phyloP scores from a whole-genome alignment of 2,888 invertebrate species.

The Eledone cirrhosa region DNA sequence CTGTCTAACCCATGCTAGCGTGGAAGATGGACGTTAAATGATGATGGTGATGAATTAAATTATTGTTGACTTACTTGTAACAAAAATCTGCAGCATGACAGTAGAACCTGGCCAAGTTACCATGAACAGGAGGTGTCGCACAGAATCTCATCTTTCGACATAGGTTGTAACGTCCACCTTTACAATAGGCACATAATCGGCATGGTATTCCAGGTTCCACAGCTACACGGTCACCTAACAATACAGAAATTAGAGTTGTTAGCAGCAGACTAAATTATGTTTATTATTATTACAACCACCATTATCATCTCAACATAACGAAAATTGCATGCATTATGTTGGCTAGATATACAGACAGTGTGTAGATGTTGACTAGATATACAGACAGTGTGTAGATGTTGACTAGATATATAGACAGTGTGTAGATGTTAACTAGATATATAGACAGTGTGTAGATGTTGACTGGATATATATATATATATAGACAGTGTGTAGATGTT shows the following conservation, averaged over 20 bases:
- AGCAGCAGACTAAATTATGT: not conserved
- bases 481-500: too few species aligned
- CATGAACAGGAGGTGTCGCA: slow-evolving; percentile 94
- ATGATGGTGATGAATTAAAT: slow-evolving; percentile 9
- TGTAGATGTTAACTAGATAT: too few species aligned
- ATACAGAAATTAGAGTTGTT: not conserved
- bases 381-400: too few species aligned
- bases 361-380: too few species aligned
- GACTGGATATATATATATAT: too few species aligned
- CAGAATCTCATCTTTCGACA: slow-evolving; percentile 88
- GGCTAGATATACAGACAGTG: too few species aligned
- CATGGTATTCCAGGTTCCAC: slow-evolving; percentile 92
- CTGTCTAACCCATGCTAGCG: too few species aligned
- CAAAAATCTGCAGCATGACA: slow-evolving; percentile 78
- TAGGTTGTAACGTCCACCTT: slow-evolving; percentile 88
- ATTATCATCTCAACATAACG: not conserved
- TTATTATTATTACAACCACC: not conserved
- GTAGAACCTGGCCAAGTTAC: slow-evolving; percentile 86
- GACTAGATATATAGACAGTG: too few species aligned
- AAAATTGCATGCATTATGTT: not conserved
- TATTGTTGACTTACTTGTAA: slow-evolving; percentile 66
- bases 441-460: too few species aligned
- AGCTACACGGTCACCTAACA: slow-evolving; percentile 85
- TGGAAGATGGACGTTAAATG: too few species aligned
- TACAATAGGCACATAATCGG: slow-evolving; percentile 84